Conservation (phyloP, 2,113 vertebrate species). For the Percina caprodes region DNA sequence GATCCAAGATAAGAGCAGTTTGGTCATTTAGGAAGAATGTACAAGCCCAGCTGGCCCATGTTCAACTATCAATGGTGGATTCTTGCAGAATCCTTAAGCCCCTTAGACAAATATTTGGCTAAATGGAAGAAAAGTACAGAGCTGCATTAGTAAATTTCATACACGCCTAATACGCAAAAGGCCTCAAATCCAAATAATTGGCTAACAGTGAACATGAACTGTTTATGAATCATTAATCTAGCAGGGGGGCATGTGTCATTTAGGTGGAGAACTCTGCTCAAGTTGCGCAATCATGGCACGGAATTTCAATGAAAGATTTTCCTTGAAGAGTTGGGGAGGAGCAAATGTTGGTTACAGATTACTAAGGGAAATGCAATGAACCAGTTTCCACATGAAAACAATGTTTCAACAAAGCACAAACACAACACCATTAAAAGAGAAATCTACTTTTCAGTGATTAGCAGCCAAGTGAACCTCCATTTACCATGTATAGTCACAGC, state of each 20-base stretch:
- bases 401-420: slow-evolving; percentile 15
- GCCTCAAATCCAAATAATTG: slow-evolving; percentile 15
- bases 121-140: slow-evolving; percentile 6
- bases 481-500: slow-evolving; percentile 24
- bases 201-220: slow-evolving; percentile 30
- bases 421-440: background rate
- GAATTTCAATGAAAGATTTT: slow-evolving; percentile 2
- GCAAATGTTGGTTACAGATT: background rate
- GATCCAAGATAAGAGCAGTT: slow-evolving; percentile 74
- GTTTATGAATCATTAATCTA: slow-evolving; percentile 49
- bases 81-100: slow-evolving; percentile 51
- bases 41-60: slow-evolving; percentile 65
- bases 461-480: background rate
- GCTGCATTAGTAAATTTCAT: slow-evolving; percentile 37
- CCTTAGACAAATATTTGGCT: slow-evolving; percentile 71
- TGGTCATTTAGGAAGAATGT: slow-evolving; percentile 78
- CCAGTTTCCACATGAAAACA: background rate
- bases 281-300: background rate
- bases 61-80: slow-evolving; percentile 61
- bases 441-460: slow-evolving; percentile 8
- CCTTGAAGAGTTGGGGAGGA: background rate
- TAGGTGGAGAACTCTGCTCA: slow-evolving; percentile 6
- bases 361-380: slow-evolving; percentile 8
- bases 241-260: background rate
- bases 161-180: slow-evolving; percentile 16